These are phyloP conservation scores for Trichechus manatus DNA, from an alignment of 2,113 vertebrate genomes.

Conservation along the genomic window DNA sequence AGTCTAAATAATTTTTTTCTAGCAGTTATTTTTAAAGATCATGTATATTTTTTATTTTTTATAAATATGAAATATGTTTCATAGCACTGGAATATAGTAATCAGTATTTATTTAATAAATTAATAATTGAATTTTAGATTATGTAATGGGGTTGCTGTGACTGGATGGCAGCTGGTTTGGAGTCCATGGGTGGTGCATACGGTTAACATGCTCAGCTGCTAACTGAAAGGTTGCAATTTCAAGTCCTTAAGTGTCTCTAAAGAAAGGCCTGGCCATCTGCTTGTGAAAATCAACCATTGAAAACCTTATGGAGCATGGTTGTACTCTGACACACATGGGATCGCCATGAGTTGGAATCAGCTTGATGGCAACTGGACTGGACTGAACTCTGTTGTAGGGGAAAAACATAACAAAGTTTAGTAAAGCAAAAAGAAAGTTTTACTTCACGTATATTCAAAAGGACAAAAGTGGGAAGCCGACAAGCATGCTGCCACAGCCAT, in stretches of 20 bases:
- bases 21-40: constrained; percentile 27
- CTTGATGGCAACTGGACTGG: background rate
- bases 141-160: background rate
- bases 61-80: background rate
- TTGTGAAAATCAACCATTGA: background rate
- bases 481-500: too few species aligned
- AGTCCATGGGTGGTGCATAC: background rate
- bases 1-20: background rate
- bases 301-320: background rate
- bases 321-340: background rate
- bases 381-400: background rate
- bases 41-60: background rate
- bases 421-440: too few species aligned
- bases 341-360: too few species aligned
- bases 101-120: background rate
- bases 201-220: background rate
- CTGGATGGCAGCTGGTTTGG: too few species aligned
- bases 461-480: too few species aligned
- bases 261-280: background rate
- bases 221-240: background rate
- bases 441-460: too few species aligned
- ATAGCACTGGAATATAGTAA: background rate
- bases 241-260: background rate
- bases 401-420: too few species aligned
- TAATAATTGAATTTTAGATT: background rate